Evolutionary conservation across 2,113 vertebrate species (phyloP), one percentile per base, ranked within the genome.

Genomic region (Perca fluviatilis): DNA sequence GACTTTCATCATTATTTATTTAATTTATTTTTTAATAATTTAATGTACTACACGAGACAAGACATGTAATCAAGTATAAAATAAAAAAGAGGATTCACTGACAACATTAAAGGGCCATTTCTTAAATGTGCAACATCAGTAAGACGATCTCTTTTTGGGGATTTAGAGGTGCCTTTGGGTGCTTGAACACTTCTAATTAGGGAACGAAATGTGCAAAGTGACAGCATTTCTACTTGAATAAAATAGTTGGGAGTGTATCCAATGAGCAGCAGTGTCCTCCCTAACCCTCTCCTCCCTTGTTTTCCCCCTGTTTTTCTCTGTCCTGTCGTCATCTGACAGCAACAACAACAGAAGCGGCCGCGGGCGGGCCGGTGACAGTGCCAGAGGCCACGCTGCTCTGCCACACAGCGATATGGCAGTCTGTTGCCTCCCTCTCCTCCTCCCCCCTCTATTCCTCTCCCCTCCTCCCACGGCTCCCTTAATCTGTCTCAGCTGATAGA

Each of bases 331-430:
- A 69, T 88, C 68, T 88, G 83, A 91, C 87, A 88, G 87, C 79
- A 79, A 49, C 82, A 80, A 73, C 82, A 87, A 65, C 84, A 83
- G 47, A 53, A 75, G 60, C 76, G 46, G 69, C 61, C 43, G 81
- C 43, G 49, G 49, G 84, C 63, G 46, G 80, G 49, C 60, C 51
- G 80, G 75, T 87, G 91, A 91, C 70, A 47, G 82, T 69, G 89
- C 87, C 87, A 90, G 85, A 90, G 92, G 88, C 86, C 88, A 90
- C 23, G 51, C 76, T 76, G 69, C 75, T 86, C 86, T 85, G 87
- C 87, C 84, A 87, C 74, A 70, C 71, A 89, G 77, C 51, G n/a
- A 91, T 89, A 81, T 91, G 78, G 83, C 89, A 87, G 84, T 83
- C 88, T 87, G 86, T 81, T 86, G 78, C 88, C 74, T 72, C 69